Evolutionary conservation across 1,140 invertebrate genomes (phyloP).

Genomic region (Harlomillsia oculata): DNA sequence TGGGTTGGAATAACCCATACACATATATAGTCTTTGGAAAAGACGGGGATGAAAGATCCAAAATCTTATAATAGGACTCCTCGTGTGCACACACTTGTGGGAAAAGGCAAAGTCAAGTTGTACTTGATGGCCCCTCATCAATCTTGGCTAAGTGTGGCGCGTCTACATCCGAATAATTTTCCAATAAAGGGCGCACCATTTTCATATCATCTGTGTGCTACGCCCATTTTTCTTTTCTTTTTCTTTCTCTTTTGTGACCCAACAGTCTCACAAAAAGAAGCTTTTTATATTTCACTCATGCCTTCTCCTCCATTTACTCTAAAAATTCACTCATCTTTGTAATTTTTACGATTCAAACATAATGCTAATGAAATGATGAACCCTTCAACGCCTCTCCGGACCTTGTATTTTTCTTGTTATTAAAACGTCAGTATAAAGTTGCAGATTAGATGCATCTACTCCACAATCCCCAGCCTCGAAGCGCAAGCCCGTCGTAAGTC

Average conservation of each 20-base stretch:
- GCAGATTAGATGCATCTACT: too few species aligned
- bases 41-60: constrained; percentile 6
- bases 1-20: too few species aligned
- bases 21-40: background rate
- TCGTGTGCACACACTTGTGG: constrained; percentile 15
- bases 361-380: too few species aligned
- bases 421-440: too few species aligned
- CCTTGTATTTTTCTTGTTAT: too few species aligned
- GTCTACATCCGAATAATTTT: constrained; percentile 25
- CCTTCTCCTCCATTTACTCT: constrained; percentile 1
- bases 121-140: constrained; percentile 27
- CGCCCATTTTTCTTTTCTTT: constrained; percentile 11
- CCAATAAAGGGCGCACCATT: constrained; percentile 23
- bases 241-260: background rate
- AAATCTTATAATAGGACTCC: too few species aligned
- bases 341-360: too few species aligned
- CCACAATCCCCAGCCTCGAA: too few species aligned
- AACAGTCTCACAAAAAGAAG: too few species aligned
- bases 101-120: constrained; percentile 18
- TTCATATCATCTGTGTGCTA: constrained; percentile 19
- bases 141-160: constrained; percentile 21
- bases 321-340: constrained; percentile 6
- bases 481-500: too few species aligned
- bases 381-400: too few species aligned
- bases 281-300: background rate